Percentiles rank a stretch among this genome's conserved stretches.
Conservation (phyloP, 2,888 invertebrate species). For the Chloroclystis v-ata region DNA sequence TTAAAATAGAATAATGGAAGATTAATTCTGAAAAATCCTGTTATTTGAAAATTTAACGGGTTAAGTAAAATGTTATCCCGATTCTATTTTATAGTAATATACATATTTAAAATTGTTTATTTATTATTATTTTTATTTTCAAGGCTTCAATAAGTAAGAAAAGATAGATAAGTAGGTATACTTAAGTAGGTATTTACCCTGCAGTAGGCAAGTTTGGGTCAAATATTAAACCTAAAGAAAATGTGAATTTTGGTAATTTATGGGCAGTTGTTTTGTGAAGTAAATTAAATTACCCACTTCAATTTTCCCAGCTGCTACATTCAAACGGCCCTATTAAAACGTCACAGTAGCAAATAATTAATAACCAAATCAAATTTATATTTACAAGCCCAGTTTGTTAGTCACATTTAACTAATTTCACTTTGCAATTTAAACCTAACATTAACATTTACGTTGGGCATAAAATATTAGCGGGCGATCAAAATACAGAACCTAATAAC, state of each 20-base stretch:
- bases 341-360: constrained; percentile 5
- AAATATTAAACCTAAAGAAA: no score
- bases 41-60: no score
- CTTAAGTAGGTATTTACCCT: no score
- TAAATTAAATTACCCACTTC: not conserved
- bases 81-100: no score
- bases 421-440: constrained; percentile 13
- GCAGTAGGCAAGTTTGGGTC: no score
- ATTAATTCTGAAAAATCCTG: no score
- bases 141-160: no score
- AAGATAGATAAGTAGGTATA: no score
- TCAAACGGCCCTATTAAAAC: constrained; percentile 3
- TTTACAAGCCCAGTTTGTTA: constrained; percentile 19
- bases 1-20: no score
- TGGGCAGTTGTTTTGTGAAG: not conserved
- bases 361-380: constrained; percentile 2
- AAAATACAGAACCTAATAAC: constrained; percentile 28
- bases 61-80: no score
- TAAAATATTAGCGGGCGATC: constrained; percentile 22
- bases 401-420: constrained; percentile 9
- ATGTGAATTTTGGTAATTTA: not conserved
- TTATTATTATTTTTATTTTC: no score
- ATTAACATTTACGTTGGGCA: constrained; percentile 21
- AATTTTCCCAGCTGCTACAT: not conserved
- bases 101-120: no score